Conservation (phyloP, 2,113 vertebrate genomes). For the Phoenicopterus ruber region DNA sequence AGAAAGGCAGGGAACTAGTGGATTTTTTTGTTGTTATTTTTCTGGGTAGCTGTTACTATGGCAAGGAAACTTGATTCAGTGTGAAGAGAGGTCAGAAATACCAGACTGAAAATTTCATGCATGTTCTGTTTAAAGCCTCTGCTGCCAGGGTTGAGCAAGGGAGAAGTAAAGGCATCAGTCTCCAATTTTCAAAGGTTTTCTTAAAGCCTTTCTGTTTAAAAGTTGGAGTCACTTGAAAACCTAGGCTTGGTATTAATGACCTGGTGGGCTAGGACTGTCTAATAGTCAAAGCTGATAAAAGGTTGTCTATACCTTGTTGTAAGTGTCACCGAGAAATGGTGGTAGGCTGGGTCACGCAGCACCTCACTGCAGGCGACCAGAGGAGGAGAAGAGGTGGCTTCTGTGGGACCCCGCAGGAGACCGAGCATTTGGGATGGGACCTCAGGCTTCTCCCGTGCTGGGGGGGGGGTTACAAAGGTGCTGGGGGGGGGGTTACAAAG, state of each 20-base stretch:
- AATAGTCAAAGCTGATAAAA: background rate
- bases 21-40: background rate
- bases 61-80: background rate
- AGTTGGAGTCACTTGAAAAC: background rate
- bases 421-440: rapidly evolving
- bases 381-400: background rate
- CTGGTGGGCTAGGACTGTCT: background rate
- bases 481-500: no score
- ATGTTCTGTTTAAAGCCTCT: background rate
- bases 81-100: constrained; percentile 23
- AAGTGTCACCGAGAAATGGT: background rate
- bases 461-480: background rate
- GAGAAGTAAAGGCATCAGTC: background rate
- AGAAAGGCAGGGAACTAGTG: background rate
- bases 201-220: background rate
- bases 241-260: no score
- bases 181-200: background rate
- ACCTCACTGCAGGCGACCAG: no score
- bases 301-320: background rate
- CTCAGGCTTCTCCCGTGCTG: background rate
- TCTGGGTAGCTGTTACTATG: constrained; percentile 35
- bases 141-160: background rate
- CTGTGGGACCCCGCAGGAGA: background rate
- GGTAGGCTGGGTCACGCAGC: background rate
- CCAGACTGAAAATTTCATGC: background rate